These are phyloP conservation scores for Otolemur crassicaudatus DNA, from an alignment of 2,797 vertebrate genomes.

Conservation along the genomic window DNA sequence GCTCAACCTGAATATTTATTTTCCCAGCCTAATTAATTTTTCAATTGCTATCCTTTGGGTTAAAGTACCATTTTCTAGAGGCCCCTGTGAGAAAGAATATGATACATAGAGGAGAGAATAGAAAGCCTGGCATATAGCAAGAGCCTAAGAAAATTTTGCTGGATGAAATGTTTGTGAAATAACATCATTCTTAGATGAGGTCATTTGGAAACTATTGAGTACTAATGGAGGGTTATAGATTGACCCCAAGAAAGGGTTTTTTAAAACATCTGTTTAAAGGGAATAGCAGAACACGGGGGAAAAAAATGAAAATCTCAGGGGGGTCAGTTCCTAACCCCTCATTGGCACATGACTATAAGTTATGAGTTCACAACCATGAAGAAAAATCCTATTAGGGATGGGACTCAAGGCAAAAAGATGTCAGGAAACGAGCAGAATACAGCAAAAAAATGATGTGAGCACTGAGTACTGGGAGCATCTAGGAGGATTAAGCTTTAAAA, in stretches of 20 bases:
- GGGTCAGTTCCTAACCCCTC: too few relatives aligned
- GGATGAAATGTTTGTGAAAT: constrained; percentile 21
- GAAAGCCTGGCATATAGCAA: background rate
- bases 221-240: too few relatives aligned
- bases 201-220: too few relatives aligned
- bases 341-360: background rate
- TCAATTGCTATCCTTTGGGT: background rate
- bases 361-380: background rate
- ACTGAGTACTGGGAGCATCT: background rate
- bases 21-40: constrained; percentile 16
- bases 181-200: background rate
- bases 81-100: background rate
- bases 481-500: background rate
- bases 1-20: background rate
- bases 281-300: too few relatives aligned
- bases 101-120: background rate
- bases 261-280: too few relatives aligned
- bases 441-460: background rate
- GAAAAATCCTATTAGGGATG: background rate
- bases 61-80: constrained; percentile 25
- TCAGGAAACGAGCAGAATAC: background rate
- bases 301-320: too few relatives aligned
- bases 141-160: background rate
- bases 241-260: too few relatives aligned
- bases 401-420: background rate